phyloP scores from a whole-genome alignment of 64 coral and sea anemone genomes.

The Pocillopora verrucosa region DNA sequence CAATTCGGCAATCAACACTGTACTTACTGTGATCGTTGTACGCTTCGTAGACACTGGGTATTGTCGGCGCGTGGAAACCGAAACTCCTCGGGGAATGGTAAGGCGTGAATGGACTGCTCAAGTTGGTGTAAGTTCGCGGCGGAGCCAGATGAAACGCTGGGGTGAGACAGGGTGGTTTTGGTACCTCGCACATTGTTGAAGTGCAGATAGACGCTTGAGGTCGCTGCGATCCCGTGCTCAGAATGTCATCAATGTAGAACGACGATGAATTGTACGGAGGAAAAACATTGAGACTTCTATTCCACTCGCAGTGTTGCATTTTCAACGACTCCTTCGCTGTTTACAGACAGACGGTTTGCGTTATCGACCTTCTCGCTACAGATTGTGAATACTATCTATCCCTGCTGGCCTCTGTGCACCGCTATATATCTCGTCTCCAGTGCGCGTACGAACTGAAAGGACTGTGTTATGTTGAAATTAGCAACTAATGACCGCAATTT shows the following conservation, averaged over 20 bases:
- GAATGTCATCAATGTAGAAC: slow-evolving; percentile 95
- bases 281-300: slow-evolving; percentile 60
- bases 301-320: slow-evolving; percentile 93
- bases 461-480: slow-evolving; percentile 98
- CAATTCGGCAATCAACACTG: background rate
- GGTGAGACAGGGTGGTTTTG: slow-evolving; percentile 85
- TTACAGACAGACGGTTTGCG: background rate
- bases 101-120: slow-evolving; percentile 79
- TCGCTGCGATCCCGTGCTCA: slow-evolving; percentile 70
- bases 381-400: slow-evolving; percentile 27
- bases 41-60: slow-evolving; percentile 92
- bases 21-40: slow-evolving; percentile 98
- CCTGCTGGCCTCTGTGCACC: slow-evolving; percentile 2
- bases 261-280: slow-evolving; percentile 86
- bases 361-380: slow-evolving; percentile 29
- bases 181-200: slow-evolving; percentile 90
- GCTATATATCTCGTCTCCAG: slow-evolving; percentile 60
- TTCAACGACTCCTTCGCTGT: slow-evolving; percentile 2
- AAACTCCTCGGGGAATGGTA: slow-evolving; percentile 73
- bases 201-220: slow-evolving; percentile 85
- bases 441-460: slow-evolving; percentile 77
- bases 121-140: slow-evolving; percentile 65
- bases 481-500: slow-evolving; percentile 99
- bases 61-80: slow-evolving; percentile 83
- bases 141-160: slow-evolving; percentile 81